Conservation (phyloP, 2,113 vertebrate genomes). For the Neoarius graeffei region DNA sequence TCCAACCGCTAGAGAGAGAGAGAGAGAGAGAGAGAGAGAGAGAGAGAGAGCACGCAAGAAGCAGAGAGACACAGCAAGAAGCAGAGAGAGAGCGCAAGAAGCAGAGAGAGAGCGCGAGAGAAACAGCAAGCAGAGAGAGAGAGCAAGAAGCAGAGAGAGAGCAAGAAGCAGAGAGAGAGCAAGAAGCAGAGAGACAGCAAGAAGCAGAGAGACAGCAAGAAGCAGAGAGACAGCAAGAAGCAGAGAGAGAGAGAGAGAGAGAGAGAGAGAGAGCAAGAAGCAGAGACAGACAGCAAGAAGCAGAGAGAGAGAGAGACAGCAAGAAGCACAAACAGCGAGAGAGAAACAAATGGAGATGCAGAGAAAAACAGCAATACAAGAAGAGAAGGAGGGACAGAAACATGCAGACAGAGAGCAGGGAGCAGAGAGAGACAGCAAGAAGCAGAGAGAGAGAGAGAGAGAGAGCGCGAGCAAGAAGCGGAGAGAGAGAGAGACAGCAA, state of each 20-base stretch:
- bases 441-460: not conserved
- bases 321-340: not conserved
- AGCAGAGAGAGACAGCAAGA: not conserved
- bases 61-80: not conserved
- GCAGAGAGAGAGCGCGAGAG: not conserved
- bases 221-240: not conserved
- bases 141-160: too few species aligned
- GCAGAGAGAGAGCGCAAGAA: not conserved
- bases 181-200: too few species aligned
- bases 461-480: too few species aligned
- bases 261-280: too few species aligned
- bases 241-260: not conserved
- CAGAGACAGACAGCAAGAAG: not conserved
- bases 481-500: not conserved
- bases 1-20: conserved; percentile 79
- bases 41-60: not conserved
- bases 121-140: not conserved
- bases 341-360: not conserved
- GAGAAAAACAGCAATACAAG: not conserved
- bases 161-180: not conserved
- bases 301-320: not conserved
- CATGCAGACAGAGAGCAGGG: not conserved
- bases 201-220: not conserved
- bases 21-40: not conserved
- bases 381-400: too few species aligned